Evolutionary conservation across 2,797 vertebrate genomes (phyloP).

Genomic region (Gadopsis bispinosus): DNA sequence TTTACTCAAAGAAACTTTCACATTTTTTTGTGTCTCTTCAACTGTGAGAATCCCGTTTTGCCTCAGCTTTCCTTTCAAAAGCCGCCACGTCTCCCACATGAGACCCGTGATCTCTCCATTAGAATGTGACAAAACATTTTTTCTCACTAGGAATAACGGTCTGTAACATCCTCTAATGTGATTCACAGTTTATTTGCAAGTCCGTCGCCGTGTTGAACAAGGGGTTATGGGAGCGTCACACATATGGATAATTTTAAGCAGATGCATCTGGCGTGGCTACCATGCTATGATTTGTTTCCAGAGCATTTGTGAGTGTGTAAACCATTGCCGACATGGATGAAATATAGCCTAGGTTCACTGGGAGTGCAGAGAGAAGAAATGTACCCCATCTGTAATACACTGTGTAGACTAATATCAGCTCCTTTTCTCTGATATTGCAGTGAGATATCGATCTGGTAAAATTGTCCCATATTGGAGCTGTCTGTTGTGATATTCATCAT

Average conservation of each 20-base stretch:
- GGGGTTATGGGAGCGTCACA: constrained; percentile 70
- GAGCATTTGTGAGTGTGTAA: constrained; percentile 88
- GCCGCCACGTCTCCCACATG: constrained; percentile 46
- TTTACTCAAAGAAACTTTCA: background rate
- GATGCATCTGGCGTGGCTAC: constrained; percentile 85
- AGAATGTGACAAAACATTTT: constrained; percentile 81
- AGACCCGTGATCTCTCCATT: constrained; percentile 73
- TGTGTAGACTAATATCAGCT: constrained; percentile 99
- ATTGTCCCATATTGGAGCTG: constrained; percentile 99
- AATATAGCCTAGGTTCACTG: constrained; percentile 95
- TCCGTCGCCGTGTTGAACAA: constrained; percentile 74
- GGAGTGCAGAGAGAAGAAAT: constrained; percentile 97
- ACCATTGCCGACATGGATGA: constrained; percentile 92
- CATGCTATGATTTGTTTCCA: constrained; percentile 90
- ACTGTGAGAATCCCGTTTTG: constrained; percentile 24
- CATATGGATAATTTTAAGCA: constrained; percentile 87
- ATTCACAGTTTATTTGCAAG: constrained; percentile 84
- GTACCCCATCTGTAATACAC: constrained; percentile 99
- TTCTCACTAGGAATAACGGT: constrained; percentile 75
- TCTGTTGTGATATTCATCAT: constrained; percentile 99
- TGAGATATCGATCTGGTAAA: constrained; percentile 99
- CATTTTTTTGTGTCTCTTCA: background rate
- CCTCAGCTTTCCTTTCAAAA: constrained; percentile 24
- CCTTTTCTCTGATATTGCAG: constrained; percentile 99
- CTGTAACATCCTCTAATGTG: constrained; percentile 75